Base-by-base conservation (phyloP, 2,113 vertebrate species). In the Serilophus lunatus region DNA sequence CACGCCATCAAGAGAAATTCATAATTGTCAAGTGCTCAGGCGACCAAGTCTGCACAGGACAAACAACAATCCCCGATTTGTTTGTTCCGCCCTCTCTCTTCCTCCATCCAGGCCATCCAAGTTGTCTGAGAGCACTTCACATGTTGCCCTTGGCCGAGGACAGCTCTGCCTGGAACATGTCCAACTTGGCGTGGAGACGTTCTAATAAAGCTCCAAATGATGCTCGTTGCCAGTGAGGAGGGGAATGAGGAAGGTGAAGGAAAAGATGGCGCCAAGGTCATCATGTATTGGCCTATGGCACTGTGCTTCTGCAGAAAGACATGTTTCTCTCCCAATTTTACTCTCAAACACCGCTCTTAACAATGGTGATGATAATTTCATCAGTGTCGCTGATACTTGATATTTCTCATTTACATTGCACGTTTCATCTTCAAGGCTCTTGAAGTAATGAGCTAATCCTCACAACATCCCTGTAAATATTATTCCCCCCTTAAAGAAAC, bases 101-200 rank as follows among this genome's bases (percentile, higher is more conserved):
- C 80, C 56, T 82, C 93, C 84, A 72, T 88, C 93, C 91, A 92
- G 93, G 94, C 93, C 93, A 87, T 93, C 93, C 45, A 42, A 91
- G 80, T 96, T 96, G 96, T 91, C 96, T 97, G 93, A 84, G 95
- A 91, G 96, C 95, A 93, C 95, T 97, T 97, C 87, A 86, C 23
- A 79, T 92, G 88, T 94, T 96, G 97, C 97, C 98, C 97, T 98
- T 98, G 97, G 93, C 96, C 13, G 96, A 96, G 96, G 95, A 95
- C 97, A 24, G 95, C 92, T 94, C 94, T 95, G 94, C 93, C 96
- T 98, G 97, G 96, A 97, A 92, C 70, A 74, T 70, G 89, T 97
- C 97, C 97, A 97, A 93, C 95, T 94, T 95, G 97, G 97, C 95
- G 88, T 96, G 88, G 93, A 95, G 96, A 93, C 51, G 65, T 94